A percentile compares a stretch with the other conserved stretches of the same genome.
phyloP scores from a whole-genome alignment of 2,113 vertebrate genomes.

The Myanophis thanlyinensis region DNA sequence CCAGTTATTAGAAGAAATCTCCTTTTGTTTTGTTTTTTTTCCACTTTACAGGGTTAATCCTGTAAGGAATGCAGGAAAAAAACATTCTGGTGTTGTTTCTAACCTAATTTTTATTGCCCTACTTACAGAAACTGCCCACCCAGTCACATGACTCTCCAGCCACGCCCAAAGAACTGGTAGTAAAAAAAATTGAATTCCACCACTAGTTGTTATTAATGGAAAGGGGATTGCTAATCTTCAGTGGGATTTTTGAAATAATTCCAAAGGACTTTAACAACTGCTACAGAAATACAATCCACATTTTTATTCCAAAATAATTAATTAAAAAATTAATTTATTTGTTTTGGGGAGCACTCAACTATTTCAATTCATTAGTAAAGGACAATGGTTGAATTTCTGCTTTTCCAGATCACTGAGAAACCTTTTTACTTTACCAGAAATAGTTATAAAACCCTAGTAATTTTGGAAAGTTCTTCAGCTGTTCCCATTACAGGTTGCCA shows the following conservation, averaged over 20 bases:
- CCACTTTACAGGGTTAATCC: no score
- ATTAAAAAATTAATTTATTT: neutral
- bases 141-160: no score
- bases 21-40: no score
- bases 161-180: no score
- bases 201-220: neutral
- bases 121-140: no score
- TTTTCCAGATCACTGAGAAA: neutral
- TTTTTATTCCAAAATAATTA: neutral
- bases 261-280: neutral
- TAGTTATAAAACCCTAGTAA: neutral
- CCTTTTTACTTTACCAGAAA: neutral
- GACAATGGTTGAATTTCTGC: neutral
- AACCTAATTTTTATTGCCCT: no score
- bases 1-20: no score
- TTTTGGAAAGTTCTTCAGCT: neutral
- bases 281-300: neutral
- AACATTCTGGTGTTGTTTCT: no score
- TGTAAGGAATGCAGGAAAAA: no score
- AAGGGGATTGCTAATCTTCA: neutral
- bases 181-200: no score
- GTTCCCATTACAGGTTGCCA: no score
- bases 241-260: neutral
- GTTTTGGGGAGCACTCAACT: neutral
- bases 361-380: neutral